Percentiles rank a stretch among this genome's conserved stretches.
Conservation (phyloP, 23 tunicate genomes). For the Trididemnum nubilum region DNA sequence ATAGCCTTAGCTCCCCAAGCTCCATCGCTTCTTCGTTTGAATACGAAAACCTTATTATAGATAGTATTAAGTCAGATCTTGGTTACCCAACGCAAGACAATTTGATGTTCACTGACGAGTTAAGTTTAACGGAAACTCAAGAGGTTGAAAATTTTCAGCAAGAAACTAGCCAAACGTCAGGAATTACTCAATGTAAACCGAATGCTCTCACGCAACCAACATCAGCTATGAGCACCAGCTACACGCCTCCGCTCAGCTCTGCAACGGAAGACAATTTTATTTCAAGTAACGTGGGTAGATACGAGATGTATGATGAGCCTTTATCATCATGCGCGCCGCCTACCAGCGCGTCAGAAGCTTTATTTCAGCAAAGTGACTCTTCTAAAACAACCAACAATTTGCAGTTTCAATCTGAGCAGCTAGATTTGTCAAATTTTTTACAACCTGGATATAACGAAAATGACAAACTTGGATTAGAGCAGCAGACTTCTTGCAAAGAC, state of each 20-base stretch:
- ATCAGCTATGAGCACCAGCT: too few species aligned
- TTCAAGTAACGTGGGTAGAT: constrained; percentile 17
- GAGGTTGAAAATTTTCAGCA: too few species aligned
- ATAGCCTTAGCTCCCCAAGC: constrained; percentile 8
- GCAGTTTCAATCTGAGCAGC: not conserved
- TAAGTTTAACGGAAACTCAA: not conserved
- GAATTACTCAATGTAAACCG: too few species aligned
- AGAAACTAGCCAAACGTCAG: too few species aligned
- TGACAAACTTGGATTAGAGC: not conserved
- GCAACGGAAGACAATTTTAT: not conserved
- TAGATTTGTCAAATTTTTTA: not conserved
- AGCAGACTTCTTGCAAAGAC: not conserved
- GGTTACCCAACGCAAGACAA: not conserved
- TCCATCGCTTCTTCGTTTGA: constrained; percentile 22
- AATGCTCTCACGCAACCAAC: too few species aligned
- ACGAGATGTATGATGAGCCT: not conserved
- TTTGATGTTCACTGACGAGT: constrained; percentile 4
- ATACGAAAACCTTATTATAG: not conserved
- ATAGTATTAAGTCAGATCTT: not conserved
- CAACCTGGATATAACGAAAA: not conserved
- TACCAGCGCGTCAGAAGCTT: constrained; percentile 3
- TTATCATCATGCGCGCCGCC: constrained; percentile 4
- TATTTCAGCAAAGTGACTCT: too few species aligned
- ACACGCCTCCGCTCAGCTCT: too few species aligned
- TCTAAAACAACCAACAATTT: too few species aligned